These are phyloP conservation scores for Mycalesis mineus DNA, from an alignment of 2,888 invertebrate species.

Conservation along the genomic window DNA sequence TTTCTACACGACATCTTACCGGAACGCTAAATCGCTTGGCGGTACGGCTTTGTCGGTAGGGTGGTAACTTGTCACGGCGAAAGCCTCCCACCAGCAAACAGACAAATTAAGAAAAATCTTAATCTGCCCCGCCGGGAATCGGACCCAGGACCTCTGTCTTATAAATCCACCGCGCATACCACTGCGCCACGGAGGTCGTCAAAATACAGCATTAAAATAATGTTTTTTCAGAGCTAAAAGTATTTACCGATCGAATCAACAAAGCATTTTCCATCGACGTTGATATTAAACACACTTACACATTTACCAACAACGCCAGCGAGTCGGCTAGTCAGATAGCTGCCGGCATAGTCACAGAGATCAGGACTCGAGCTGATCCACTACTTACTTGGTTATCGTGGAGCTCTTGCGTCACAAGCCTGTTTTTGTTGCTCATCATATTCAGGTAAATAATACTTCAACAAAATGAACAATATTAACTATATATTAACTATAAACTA, in stretches of 20 bases:
- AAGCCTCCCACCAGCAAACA: too few species aligned
- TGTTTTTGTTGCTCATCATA: conserved; percentile 81
- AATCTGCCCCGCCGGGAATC: too few species aligned
- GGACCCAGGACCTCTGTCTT: too few species aligned
- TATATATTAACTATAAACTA: too few species aligned
- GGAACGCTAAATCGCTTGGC: too few species aligned
- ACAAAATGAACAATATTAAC: too few species aligned
- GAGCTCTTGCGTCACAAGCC: conserved; percentile 80
- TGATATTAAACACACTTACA: conserved; percentile 51
- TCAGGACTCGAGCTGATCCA: conserved; percentile 77
- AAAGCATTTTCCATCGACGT: conserved; percentile 46
- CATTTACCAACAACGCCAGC: conserved; percentile 49
- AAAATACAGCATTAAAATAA: not conserved
- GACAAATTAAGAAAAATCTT: too few species aligned
- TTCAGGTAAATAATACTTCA: conserved; percentile 63
- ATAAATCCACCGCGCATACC: too few species aligned
- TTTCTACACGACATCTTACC: too few species aligned
- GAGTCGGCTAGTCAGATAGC: conserved; percentile 67
- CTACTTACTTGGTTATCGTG: conserved; percentile 80
- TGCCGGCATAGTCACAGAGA: conserved; percentile 80
- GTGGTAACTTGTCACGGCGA: too few species aligned
- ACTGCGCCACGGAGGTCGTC: too few species aligned
- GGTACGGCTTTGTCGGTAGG: too few species aligned
- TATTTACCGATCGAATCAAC: conserved; percentile 45
- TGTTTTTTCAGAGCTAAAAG: conserved; percentile 45